Evolutionary conservation across 2,113 vertebrate genomes (phyloP).

Genomic region (Thalassarche chlororhynchos): DNA sequence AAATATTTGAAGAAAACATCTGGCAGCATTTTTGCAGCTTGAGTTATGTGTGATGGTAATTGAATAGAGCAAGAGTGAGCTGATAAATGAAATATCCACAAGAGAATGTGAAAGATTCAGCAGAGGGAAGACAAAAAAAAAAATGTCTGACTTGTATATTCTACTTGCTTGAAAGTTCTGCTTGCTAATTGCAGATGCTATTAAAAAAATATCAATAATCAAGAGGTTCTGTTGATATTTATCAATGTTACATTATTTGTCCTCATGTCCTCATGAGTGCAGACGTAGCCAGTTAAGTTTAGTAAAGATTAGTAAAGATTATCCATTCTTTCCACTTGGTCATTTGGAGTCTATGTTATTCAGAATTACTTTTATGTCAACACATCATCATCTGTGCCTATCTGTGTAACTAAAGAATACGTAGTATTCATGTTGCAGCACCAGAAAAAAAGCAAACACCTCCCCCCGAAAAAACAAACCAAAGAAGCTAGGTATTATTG

Average conservation of each 20-base stretch:
- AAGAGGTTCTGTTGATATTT: not conserved
- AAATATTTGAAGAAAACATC: not conserved
- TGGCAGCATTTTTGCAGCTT: not conserved
- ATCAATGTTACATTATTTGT: not conserved
- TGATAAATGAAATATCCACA: not conserved
- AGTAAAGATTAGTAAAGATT: not conserved
- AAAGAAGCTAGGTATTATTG: not conserved
- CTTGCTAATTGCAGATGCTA: accelerated
- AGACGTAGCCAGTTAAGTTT: not conserved
- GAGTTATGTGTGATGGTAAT: not conserved
- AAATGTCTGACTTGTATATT: not conserved
- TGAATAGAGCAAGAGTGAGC: not conserved
- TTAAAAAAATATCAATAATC: not conserved
- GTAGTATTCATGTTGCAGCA: not conserved
- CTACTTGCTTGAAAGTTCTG: not conserved
- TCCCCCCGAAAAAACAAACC: accelerated
- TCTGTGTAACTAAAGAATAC: not conserved
- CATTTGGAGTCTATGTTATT: not conserved
- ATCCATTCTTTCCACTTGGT: not conserved
- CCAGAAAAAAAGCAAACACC: not conserved
- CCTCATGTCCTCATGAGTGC: not conserved
- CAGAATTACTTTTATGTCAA: not conserved
- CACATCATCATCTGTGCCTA: not conserved
- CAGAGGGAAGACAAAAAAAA: not conserved
- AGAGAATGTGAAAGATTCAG: not conserved